A percentile compares a stretch with the other conserved stretches of the same genome.
These are phyloP conservation scores for Leptoteleia sp. DNA, from an alignment of 1,140 invertebrate genomes.

Conservation along the genomic window DNA sequence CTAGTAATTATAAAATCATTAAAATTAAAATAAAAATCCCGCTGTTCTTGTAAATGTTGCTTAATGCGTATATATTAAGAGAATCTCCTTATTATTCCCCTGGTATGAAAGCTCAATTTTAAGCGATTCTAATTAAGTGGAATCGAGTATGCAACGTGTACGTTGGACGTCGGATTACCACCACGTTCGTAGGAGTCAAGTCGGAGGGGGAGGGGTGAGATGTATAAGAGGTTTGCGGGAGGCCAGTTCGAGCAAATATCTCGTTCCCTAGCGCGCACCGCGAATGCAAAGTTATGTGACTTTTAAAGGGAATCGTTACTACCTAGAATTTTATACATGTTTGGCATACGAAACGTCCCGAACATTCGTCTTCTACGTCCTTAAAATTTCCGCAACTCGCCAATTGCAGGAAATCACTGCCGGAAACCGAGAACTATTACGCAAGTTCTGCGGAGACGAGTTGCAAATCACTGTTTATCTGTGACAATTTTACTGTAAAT, in stretches of 20 bases:
- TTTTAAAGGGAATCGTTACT: constrained; percentile 63
- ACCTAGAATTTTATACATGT: constrained; percentile 60
- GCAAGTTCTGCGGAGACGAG: not conserved
- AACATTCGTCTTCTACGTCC: constrained; percentile 45
- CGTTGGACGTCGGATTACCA: constrained; percentile 72
- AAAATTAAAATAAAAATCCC: too few relatives aligned
- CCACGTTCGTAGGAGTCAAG: constrained; percentile 37
- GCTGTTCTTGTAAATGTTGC: too few relatives aligned
- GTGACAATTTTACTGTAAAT: too few relatives aligned
- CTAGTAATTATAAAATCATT: too few relatives aligned
- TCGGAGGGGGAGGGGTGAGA: constrained; percentile 7
- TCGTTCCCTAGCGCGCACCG: constrained; percentile 21
- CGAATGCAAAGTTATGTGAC: constrained; percentile 66
- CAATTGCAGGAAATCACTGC: constrained; percentile 18
- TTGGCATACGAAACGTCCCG: constrained; percentile 37
- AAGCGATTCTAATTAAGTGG: constrained; percentile 76
- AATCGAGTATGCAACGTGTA: constrained; percentile 74
- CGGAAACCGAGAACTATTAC: not conserved
- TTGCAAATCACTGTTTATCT: constrained; percentile 15
- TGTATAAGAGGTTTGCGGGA: constrained; percentile 58
- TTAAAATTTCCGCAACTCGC: constrained; percentile 45
- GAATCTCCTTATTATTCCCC: constrained; percentile 71
- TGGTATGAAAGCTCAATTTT: constrained; percentile 67
- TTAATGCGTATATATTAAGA: constrained; percentile 23
- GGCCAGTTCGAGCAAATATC: constrained; percentile 50